Percentiles rank a stretch among this genome's conserved stretches.
Evolutionary conservation across 2,113 vertebrate species (phyloP).

Genomic region (Coptodon rendalli): DNA sequence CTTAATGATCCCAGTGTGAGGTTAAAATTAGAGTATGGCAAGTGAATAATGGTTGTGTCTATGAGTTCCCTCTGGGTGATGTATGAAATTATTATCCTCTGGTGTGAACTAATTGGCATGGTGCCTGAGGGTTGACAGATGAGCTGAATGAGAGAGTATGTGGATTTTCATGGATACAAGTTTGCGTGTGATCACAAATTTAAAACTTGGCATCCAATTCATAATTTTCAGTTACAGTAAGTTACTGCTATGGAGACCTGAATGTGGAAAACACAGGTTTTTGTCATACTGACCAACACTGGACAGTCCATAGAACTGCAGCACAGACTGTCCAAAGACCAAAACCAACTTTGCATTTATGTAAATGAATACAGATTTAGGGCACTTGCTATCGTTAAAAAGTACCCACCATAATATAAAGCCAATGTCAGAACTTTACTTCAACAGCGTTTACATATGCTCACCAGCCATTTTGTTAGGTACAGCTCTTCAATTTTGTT

Average conservation of each 20-base stretch:
- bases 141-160: background rate
- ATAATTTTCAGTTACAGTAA: background rate
- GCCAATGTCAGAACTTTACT: background rate
- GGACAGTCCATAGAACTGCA: background rate
- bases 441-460: background rate
- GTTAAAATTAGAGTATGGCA: slow-evolving; percentile 13
- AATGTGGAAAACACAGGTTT: background rate
- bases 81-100: slow-evolving; percentile 41
- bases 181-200: background rate
- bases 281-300: background rate
- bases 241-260: background rate
- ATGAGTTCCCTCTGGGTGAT: slow-evolving; percentile 5
- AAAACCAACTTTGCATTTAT: background rate
- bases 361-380: background rate
- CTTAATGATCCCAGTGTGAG: slow-evolving; percentile 26
- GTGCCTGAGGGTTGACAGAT: slow-evolving; percentile 6
- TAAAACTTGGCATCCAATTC: background rate
- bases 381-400: background rate
- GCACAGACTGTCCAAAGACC: background rate
- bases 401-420: background rate
- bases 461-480: background rate
- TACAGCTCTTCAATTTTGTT: background rate
- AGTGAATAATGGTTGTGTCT: slow-evolving; percentile 30
- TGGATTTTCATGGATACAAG: background rate
- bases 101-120: slow-evolving; percentile 36